phyloP scores from a whole-genome alignment of 2,797 vertebrate species.

The Peromyscus nudipes region DNA sequence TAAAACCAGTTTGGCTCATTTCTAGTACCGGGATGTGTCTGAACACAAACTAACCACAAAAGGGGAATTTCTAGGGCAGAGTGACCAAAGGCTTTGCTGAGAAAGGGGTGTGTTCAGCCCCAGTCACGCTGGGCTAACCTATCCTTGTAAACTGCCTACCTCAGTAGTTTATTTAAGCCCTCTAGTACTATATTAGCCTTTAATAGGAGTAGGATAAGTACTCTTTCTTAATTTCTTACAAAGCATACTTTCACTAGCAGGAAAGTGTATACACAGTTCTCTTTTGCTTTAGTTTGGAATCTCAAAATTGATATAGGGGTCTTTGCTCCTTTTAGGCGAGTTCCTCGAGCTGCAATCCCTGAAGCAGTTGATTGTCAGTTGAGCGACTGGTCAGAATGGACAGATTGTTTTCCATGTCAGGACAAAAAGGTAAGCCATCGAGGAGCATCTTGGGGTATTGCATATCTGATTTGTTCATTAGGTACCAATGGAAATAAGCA shows the following conservation, averaged over 20 bases:
- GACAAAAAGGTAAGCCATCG: constrained; percentile 90
- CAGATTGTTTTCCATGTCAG: constrained; percentile 93
- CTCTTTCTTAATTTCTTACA: constrained; percentile 1
- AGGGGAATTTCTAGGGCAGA: background rate
- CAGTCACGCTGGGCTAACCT: background rate
- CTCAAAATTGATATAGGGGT: background rate
- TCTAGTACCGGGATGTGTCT: background rate
- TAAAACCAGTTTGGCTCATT: background rate
- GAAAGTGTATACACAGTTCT: background rate
- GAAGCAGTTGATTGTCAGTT: constrained; percentile 90
- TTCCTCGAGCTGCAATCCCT: background rate
- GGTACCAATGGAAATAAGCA: background rate
- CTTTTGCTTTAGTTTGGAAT: background rate
- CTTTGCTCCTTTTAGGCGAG: constrained; percentile 63
- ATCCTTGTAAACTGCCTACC: background rate
- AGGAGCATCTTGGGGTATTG: background rate
- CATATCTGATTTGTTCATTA: background rate
- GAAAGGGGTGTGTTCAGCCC: background rate
- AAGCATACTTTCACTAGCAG: background rate
- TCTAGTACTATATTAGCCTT: background rate
- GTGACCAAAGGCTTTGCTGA: background rate
- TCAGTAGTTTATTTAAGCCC: background rate
- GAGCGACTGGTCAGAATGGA: constrained; percentile 94
- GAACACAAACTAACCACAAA: background rate
- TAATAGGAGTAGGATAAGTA: background rate